Percentiles rank a stretch among this genome's conserved stretches.
Conservation (phyloP, 2,888 invertebrate genomes). For the Drosophila mulleri region DNA sequence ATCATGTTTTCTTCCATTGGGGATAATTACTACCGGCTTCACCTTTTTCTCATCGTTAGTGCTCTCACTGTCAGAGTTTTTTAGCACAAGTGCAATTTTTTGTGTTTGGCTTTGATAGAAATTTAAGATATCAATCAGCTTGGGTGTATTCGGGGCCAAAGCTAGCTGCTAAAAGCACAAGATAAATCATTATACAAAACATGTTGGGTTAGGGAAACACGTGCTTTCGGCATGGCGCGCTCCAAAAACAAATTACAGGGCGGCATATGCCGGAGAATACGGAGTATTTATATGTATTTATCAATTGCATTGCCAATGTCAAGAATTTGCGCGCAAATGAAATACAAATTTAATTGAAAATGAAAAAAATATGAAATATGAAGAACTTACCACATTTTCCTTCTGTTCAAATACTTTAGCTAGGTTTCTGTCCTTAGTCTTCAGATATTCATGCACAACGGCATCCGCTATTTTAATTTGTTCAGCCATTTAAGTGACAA, state of each 20-base stretch:
- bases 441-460: slow-evolving; percentile 89
- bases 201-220: slow-evolving; percentile 66
- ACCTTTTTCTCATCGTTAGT: slow-evolving; percentile 49
- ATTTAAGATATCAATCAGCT: slow-evolving; percentile 87
- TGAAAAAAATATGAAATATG: too few relatives aligned
- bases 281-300: background rate
- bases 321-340: background rate
- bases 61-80: slow-evolving; percentile 60
- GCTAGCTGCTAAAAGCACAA: slow-evolving; percentile 87
- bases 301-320: slow-evolving; percentile 11
- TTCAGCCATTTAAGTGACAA: slow-evolving; percentile 86
- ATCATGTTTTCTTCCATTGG: slow-evolving; percentile 43
- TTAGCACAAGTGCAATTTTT: slow-evolving; percentile 84
- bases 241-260: background rate
- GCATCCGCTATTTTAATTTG: slow-evolving; percentile 86
- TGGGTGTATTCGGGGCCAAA: slow-evolving; percentile 88
- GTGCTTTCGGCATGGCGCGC: slow-evolving; percentile 48
- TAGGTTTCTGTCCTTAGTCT: slow-evolving; percentile 88
- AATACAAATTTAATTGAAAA: slow-evolving; percentile 15
- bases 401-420: slow-evolving; percentile 90
- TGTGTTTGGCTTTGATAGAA: slow-evolving; percentile 86
- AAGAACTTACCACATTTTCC: slow-evolving; percentile 90
- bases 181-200: slow-evolving; percentile 9
- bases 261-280: background rate
- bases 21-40: slow-evolving; percentile 17